Conservation (phyloP, 2,113 vertebrate genomes). For the Xiphorhynchus elegans region DNA sequence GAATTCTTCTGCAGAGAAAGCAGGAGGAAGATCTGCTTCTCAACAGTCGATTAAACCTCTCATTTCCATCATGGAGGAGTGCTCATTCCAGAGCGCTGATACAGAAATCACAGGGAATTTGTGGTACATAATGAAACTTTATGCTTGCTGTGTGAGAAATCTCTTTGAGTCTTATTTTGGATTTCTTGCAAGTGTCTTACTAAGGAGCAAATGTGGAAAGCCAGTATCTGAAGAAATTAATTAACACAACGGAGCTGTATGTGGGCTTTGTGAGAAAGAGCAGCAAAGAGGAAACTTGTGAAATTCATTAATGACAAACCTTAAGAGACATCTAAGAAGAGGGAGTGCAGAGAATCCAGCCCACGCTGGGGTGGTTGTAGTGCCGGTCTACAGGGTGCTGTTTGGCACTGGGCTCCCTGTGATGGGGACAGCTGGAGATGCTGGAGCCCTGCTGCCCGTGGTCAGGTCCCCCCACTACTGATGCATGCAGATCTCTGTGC, state of each 20-base stretch:
- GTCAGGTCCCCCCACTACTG: rapidly evolving
- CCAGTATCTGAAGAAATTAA: not conserved
- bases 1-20: not conserved
- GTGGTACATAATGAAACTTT: not conserved
- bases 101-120: not conserved
- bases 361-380: rapidly evolving
- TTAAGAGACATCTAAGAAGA: not conserved
- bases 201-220: not conserved
- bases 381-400: not conserved
- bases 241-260: not conserved
- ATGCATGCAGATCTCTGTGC: not conserved
- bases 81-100: not conserved
- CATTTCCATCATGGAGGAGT: not conserved
- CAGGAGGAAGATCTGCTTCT: not conserved
- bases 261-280: not conserved
- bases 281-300: not conserved
- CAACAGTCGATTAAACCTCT: not conserved
- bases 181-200: slow-evolving; percentile 1
- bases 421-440: not conserved
- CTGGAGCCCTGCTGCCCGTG: not conserved
- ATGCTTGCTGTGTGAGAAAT: not conserved
- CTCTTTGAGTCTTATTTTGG: not conserved
- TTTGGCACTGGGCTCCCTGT: not conserved
- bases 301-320: not conserved
- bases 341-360: not conserved